Conservation (phyloP, 2,797 vertebrate genomes). For the Syngnathus rostellatus region DNA sequence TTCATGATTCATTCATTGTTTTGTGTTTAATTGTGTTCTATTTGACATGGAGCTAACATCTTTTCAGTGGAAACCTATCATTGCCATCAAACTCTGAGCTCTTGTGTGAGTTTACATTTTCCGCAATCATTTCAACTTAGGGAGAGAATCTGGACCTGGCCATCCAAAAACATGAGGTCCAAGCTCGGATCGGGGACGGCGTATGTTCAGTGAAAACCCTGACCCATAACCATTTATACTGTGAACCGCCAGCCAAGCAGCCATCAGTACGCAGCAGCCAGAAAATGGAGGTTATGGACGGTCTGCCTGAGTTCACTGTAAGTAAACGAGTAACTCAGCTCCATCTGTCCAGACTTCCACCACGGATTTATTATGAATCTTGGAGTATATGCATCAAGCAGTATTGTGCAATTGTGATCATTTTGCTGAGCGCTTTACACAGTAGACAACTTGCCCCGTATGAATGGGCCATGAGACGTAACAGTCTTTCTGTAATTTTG, state of each 20-base stretch:
- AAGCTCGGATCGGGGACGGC: conserved; percentile 86
- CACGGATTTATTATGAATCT: background rate
- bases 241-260: conserved; percentile 83
- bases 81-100: background rate
- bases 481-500: background rate
- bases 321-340: conserved; percentile 19
- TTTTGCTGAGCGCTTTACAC: background rate
- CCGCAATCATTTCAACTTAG: conserved; percentile 45
- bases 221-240: conserved; percentile 89
- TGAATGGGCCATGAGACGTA: background rate
- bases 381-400: background rate
- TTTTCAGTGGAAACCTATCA: background rate
- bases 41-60: background rate
- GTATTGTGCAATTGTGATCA: background rate
- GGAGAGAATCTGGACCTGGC: conserved; percentile 91
- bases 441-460: background rate
- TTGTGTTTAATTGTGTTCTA: background rate
- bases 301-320: conserved; percentile 89
- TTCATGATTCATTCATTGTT: background rate
- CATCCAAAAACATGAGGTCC: conserved; percentile 89
- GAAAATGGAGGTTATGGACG: conserved; percentile 73
- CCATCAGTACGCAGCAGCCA: conserved; percentile 64
- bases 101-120: background rate
- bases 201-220: conserved; percentile 87
- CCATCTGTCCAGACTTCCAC: background rate